Evolutionary conservation across 2,888 invertebrate species (phyloP).

Genomic region (Callyntrura guangdongensis): DNA sequence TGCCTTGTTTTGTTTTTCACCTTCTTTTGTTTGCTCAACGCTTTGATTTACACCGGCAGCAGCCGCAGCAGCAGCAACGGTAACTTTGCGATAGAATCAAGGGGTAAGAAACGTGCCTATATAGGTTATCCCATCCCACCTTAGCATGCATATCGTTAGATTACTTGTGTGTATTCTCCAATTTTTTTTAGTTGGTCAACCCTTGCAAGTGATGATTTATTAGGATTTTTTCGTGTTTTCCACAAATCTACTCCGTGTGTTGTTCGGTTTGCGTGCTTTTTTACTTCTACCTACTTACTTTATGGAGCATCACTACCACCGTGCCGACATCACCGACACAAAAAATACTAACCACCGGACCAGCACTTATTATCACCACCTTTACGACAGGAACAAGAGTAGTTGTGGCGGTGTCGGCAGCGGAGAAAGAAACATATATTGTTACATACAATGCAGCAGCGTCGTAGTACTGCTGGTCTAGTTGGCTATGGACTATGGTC

Average conservation of each 20-base stretch:
- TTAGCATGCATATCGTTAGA: slow-evolving; percentile 17
- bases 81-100: background rate
- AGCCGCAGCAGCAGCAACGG: background rate
- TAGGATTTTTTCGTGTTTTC: slow-evolving; percentile 11
- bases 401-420: background rate
- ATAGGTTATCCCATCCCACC: background rate
- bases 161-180: background rate
- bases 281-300: background rate
- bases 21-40: background rate
- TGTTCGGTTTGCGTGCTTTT: no score
- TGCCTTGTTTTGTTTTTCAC: slow-evolving; percentile 42
- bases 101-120: background rate
- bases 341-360: no score
- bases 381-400: slow-evolving; percentile 7
- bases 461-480: background rate
- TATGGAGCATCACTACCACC: background rate
- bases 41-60: slow-evolving; percentile 68
- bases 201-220: slow-evolving; percentile 71
- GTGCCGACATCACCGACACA: no score
- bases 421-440: no score
- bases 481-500: background rate
- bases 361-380: background rate
- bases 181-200: slow-evolving; percentile 54
- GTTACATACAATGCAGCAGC: background rate
- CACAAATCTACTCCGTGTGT: background rate